Percentiles rank a stretch among this genome's conserved stretches.
These are phyloP conservation scores for Drosophila multiciliata DNA, from an alignment of 2,888 invertebrate species.

Conservation along the genomic window DNA sequence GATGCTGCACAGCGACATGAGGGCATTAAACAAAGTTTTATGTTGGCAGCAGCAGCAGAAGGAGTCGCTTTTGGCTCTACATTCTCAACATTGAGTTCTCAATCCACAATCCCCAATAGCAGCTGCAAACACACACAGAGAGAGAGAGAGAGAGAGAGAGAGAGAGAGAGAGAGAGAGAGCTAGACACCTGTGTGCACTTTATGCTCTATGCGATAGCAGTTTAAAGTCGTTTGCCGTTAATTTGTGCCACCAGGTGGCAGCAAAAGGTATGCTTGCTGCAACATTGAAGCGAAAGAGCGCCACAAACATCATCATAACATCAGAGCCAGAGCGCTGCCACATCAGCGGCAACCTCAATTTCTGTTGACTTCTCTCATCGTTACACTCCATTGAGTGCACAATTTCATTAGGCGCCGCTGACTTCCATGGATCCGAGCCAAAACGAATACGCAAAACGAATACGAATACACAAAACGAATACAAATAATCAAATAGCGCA, in stretches of 20 bases:
- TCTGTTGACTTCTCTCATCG: conserved; percentile 77
- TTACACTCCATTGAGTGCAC: conserved; percentile 79
- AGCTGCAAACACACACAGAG: neutral
- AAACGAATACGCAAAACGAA: neutral
- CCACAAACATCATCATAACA: conserved; percentile 44
- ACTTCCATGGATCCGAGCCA: conserved; percentile 18
- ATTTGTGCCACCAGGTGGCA: conserved; percentile 64
- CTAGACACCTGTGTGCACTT: conserved; percentile 61
- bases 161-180: too few species aligned
- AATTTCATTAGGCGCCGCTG: conserved; percentile 75
- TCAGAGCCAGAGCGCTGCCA: conserved; percentile 59
- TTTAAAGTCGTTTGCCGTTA: conserved; percentile 76
- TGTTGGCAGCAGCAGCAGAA: conserved; percentile 50
- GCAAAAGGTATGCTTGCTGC: conserved; percentile 44
- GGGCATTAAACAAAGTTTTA: conserved; percentile 71
- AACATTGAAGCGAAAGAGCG: conserved; percentile 59
- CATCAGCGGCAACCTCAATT: conserved; percentile 67
- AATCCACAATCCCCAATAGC: conserved; percentile 26
- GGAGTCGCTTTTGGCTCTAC: conserved; percentile 14
- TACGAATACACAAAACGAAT: neutral
- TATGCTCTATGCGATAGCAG: conserved; percentile 71
- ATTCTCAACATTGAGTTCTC: conserved; percentile 10
- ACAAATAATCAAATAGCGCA: neutral
- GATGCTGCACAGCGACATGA: conserved; percentile 36
- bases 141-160: too few species aligned